Evolutionary conservation across 2,888 invertebrate genomes (phyloP).

Genomic region (Vandiemenella viatica): DNA sequence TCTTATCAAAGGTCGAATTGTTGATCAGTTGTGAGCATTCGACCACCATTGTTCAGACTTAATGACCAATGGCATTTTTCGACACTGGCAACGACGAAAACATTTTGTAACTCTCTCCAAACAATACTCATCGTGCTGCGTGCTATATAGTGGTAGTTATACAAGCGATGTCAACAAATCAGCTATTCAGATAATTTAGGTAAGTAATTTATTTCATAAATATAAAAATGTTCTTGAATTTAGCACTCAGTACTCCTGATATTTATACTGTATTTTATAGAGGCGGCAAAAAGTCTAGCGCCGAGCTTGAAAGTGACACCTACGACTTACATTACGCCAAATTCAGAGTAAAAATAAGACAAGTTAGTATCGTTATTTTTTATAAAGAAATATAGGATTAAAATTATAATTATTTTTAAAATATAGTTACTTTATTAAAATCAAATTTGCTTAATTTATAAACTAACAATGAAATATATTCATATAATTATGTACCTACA

Average conservation of each 20-base stretch:
- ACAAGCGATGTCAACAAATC: background rate
- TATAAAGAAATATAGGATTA: constrained; percentile 1
- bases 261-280: background rate
- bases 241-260: too few relatives aligned
- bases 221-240: background rate
- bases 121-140: background rate
- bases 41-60: constrained; percentile 5
- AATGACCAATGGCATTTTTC: constrained; percentile 3
- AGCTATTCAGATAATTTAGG: background rate
- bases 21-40: constrained; percentile 6
- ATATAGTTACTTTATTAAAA: background rate
- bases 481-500: background rate
- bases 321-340: background rate
- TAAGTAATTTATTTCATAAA: background rate
- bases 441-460: background rate
- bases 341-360: constrained; percentile 1
- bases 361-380: constrained; percentile 1
- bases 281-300: background rate
- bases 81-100: constrained; percentile 4
- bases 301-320: background rate
- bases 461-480: background rate
- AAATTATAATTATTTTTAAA: background rate
- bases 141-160: background rate
- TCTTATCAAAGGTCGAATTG: constrained; percentile 6
- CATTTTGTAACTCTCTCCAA: constrained; percentile 5